A percentile compares a stretch with the other conserved stretches of the same genome.
phyloP scores from a whole-genome alignment of 2,113 vertebrate species.

The Megaceryle torquata region DNA sequence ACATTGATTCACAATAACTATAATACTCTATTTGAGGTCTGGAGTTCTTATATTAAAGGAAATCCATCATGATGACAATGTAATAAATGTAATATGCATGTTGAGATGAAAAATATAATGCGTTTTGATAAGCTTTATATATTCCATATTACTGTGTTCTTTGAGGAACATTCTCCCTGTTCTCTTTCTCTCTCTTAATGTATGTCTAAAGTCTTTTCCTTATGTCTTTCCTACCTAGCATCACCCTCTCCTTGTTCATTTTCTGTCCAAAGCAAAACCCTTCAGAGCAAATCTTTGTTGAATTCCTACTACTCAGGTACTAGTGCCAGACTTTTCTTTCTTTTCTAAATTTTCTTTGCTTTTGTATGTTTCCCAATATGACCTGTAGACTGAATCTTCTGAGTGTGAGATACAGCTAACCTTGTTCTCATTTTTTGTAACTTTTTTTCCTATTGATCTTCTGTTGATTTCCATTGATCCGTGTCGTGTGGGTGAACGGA shows the following conservation, averaged over 20 bases:
- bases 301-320: conserved; percentile 86
- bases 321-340: conserved; percentile 66
- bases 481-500: conserved; percentile 48
- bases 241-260: conserved; percentile 86
- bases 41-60: conserved; percentile 41
- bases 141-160: conserved; percentile 61
- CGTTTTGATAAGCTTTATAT: conserved; percentile 63
- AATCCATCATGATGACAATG: conserved; percentile 60
- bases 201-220: conserved; percentile 67
- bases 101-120: conserved; percentile 57
- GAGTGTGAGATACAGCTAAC: conserved; percentile 36
- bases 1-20: conserved; percentile 29
- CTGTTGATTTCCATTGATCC: conserved; percentile 49
- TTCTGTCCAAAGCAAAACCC: conserved; percentile 87
- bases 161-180: conserved; percentile 59
- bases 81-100: conserved; percentile 61
- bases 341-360: conserved; percentile 33
- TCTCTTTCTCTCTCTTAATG: conserved; percentile 61
- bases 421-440: conserved; percentile 45
- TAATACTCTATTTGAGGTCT: conserved; percentile 16
- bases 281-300: conserved; percentile 86
- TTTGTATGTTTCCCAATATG: background rate
- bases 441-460: conserved; percentile 28
- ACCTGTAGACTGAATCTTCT: background rate
- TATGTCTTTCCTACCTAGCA: conserved; percentile 75